phyloP scores from a whole-genome alignment of 2,797 vertebrate species.

The Nyctalus aviator region DNA sequence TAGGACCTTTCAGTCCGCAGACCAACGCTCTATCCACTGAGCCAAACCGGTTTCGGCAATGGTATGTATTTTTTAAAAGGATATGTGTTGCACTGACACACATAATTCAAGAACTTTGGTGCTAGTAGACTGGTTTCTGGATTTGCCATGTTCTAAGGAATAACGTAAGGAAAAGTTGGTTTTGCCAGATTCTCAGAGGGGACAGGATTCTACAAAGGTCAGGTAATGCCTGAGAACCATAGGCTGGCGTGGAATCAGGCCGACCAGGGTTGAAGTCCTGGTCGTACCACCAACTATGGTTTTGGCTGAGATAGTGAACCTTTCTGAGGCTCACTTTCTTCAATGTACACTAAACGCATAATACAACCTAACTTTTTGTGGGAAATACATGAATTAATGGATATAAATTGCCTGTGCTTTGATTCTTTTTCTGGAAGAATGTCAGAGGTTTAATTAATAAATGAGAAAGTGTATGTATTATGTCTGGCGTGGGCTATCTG shows the following conservation, averaged over 20 bases:
- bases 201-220: background rate
- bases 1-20: too few relatives aligned
- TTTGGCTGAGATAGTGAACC: background rate
- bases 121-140: background rate
- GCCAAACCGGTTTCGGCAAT: background rate
- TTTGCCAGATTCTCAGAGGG: slow-evolving; percentile 18
- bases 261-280: background rate
- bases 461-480: background rate
- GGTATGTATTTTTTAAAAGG: background rate
- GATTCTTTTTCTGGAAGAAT: slow-evolving; percentile 46
- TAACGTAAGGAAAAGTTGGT: background rate
- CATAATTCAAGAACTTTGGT: background rate
- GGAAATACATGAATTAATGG: slow-evolving; percentile 10
- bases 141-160: background rate
- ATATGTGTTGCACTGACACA: background rate
- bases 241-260: background rate
- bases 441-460: background rate
- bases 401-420: slow-evolving; percentile 4
- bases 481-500: background rate
- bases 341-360: background rate
- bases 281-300: background rate
- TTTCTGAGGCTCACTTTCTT: background rate
- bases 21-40: too few relatives aligned
- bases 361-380: background rate
- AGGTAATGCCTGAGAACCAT: background rate